These are phyloP conservation scores for Perca flavescens DNA, from an alignment of 2,113 vertebrate species.

Conservation along the genomic window DNA sequence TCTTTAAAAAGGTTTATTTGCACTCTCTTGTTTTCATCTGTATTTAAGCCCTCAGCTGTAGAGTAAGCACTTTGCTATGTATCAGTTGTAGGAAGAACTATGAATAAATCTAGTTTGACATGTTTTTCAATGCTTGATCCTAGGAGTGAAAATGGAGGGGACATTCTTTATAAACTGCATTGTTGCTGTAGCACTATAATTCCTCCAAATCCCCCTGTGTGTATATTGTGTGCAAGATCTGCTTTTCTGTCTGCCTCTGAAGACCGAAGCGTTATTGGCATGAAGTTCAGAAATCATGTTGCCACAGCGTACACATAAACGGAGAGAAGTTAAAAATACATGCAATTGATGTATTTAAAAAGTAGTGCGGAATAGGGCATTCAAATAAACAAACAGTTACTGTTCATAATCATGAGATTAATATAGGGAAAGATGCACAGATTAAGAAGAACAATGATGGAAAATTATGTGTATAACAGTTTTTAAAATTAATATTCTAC, in stretches of 20 bases:
- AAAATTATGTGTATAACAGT: neutral
- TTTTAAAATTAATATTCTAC: neutral
- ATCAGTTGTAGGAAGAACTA: slow-evolving; percentile 22
- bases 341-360: neutral
- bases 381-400: neutral
- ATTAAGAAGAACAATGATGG: neutral
- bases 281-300: slow-evolving; percentile 6
- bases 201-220: slow-evolving; percentile 40
- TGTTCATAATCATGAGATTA: neutral
- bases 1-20: slow-evolving; percentile 48
- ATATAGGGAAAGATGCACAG: neutral
- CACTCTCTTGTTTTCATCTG: slow-evolving; percentile 36
- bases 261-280: slow-evolving; percentile 16
- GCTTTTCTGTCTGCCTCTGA: slow-evolving; percentile 22
- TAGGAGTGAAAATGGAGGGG: slow-evolving; percentile 16
- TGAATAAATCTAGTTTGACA: slow-evolving; percentile 56
- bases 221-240: slow-evolving; percentile 49
- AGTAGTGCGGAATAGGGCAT: neutral
- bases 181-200: slow-evolving; percentile 51
- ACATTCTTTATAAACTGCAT: slow-evolving; percentile 50
- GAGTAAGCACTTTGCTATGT: slow-evolving; percentile 47
- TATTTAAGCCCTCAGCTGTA: slow-evolving; percentile 50
- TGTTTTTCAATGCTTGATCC: slow-evolving; percentile 29
- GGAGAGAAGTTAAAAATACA: slow-evolving; percentile 6
- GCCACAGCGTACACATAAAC: neutral